phyloP scores from a whole-genome alignment of 2,888 invertebrate species.

The Scaptomyza caliginosa region DNA sequence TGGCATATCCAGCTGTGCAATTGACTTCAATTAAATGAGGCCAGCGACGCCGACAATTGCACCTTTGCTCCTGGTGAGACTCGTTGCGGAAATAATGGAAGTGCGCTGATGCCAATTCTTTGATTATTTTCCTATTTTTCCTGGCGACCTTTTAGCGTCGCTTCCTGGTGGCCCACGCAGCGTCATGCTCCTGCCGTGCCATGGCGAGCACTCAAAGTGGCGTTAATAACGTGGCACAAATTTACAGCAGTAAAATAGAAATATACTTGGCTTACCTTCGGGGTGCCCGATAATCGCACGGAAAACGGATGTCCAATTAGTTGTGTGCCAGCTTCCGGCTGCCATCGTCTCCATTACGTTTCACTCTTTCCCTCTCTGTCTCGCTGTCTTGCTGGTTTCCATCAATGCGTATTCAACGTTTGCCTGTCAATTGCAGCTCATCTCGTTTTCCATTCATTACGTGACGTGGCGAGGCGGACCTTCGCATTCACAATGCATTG shows the following conservation, averaged over 20 bases:
- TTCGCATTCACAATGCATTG: conserved; percentile 34
- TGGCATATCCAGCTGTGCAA: conserved; percentile 77
- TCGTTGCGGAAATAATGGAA: conserved; percentile 46
- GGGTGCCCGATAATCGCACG: conserved; percentile 76
- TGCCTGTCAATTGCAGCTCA: conserved; percentile 75
- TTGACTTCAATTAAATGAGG: conserved; percentile 82
- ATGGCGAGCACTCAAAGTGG: conserved; percentile 70
- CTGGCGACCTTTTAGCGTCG: conserved; percentile 56
- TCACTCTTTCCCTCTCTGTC: neutral
- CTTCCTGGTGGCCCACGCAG: conserved; percentile 44
- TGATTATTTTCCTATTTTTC: conserved; percentile 4
- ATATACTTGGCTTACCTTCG: conserved; percentile 63
- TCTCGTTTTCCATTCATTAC: conserved; percentile 54
- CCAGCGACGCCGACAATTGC: conserved; percentile 75
- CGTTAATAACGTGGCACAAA: conserved; percentile 79
- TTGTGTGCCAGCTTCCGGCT: conserved; percentile 79
- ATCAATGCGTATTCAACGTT: conserved; percentile 64
- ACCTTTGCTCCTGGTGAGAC: conserved; percentile 43
- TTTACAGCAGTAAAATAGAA: conserved; percentile 66
- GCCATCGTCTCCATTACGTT: conserved; percentile 13
- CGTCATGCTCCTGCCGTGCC: conserved; percentile 24
- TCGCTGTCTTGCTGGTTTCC: conserved; percentile 19
- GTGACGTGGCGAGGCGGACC: conserved; percentile 28
- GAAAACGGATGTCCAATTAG: conserved; percentile 83
- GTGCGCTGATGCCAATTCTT: conserved; percentile 39